Conservation (phyloP, 2,113 vertebrate genomes). For the Cercopithecus mona region DNA sequence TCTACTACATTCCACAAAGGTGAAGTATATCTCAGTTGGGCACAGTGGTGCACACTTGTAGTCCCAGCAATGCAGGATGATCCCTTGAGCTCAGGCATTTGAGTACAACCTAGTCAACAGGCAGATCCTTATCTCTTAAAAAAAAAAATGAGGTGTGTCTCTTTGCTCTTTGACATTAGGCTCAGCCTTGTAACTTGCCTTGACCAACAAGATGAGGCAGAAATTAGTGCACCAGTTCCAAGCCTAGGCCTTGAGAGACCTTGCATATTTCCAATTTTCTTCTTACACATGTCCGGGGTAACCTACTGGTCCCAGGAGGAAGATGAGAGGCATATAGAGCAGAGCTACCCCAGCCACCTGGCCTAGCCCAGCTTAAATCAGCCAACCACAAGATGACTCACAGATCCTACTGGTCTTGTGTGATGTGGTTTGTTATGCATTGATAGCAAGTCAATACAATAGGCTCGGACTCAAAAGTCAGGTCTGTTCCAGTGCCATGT, state of each 20-base stretch:
- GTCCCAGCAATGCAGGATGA: background rate
- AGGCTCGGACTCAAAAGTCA: background rate
- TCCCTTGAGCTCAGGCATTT: background rate
- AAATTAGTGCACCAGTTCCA: background rate
- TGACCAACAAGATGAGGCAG: background rate
- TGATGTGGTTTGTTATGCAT: background rate
- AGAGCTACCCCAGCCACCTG: background rate
- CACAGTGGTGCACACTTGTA: background rate
- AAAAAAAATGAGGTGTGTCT: background rate
- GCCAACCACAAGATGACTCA: background rate
- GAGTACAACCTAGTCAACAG: background rate
- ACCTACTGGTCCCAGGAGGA: background rate
- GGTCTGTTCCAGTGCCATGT: background rate
- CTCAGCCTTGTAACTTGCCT: background rate
- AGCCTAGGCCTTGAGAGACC: background rate
- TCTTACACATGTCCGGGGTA: background rate
- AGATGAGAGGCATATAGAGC: background rate
- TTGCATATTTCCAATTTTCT: background rate
- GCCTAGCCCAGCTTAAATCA: background rate
- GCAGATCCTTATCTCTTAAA: background rate
- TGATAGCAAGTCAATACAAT: background rate
- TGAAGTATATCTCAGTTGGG: background rate
- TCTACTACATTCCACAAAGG: background rate
- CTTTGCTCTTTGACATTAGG: background rate
- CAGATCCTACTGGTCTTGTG: background rate